Conservation (phyloP, 2,113 vertebrate species). For the Dermatemys mawii region DNA sequence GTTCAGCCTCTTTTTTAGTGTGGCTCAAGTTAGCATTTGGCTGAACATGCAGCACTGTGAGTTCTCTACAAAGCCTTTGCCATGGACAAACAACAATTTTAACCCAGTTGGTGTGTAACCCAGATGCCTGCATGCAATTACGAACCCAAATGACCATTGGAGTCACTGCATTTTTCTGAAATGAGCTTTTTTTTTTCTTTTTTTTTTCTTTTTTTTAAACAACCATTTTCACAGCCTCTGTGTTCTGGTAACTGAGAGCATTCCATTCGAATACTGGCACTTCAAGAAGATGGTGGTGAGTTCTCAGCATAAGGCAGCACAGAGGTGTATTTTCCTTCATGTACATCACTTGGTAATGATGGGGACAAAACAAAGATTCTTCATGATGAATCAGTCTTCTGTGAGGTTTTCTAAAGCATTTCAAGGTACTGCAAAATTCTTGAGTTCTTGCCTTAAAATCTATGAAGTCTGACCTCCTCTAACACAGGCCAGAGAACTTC, state of each 20-base stretch:
- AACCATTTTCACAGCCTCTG: background rate
- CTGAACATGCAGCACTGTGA: constrained; percentile 23
- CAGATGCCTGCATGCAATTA: background rate
- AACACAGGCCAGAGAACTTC: background rate
- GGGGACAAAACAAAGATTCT: background rate
- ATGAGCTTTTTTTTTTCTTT: background rate
- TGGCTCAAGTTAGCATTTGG: constrained; percentile 30
- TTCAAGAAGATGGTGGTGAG: background rate
- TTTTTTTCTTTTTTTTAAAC: background rate
- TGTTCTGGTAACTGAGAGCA: accelerated
- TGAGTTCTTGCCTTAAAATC: background rate
- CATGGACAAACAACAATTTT: background rate
- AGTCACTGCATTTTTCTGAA: background rate
- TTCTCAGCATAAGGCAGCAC: background rate
- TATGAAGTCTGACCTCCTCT: background rate
- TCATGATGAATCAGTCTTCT: background rate
- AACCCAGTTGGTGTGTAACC: background rate
- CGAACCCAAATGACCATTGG: background rate
- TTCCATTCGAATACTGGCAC: background rate
- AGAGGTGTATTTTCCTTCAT: background rate
- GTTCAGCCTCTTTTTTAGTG: constrained; percentile 5
- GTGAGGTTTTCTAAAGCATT: background rate
- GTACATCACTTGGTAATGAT: background rate
- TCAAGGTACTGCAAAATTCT: background rate
- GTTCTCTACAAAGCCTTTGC: constrained; percentile 27